A percentile compares a stretch with the other conserved stretches of the same genome.
phyloP scores from a whole-genome alignment of 2,113 vertebrate species.

The Corydoras sp. region DNA sequence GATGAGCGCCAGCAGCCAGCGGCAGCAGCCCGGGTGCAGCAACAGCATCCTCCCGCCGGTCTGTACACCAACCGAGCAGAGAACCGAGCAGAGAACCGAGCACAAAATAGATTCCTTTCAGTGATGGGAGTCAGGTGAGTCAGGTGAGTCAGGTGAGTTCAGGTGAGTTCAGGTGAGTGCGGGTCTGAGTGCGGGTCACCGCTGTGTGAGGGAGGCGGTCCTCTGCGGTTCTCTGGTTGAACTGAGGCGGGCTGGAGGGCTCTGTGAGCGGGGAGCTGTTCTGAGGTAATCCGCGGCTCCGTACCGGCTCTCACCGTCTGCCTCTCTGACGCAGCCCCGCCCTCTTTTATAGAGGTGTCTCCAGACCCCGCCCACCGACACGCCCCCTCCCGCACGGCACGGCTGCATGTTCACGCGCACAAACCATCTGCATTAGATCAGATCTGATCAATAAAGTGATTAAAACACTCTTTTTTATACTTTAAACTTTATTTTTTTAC shows the following conservation, averaged over 20 bases:
- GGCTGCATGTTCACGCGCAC: not conserved
- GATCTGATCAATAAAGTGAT: no score
- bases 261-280: no score
- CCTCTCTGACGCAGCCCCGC: not conserved
- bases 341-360: constrained; percentile 12
- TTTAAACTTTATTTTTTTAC: no score
- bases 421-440: not conserved
- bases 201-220: no score
- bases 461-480: no score
- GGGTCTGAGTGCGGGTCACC: no score
- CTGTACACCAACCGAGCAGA: not conserved
- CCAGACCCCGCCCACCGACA: constrained; percentile 1
- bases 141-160: no score
- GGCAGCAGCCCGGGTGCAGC: constrained; percentile 72
- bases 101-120: constrained; percentile 11
- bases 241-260: no score
- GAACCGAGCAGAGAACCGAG: no score
- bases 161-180: no score
- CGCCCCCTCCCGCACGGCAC: no score
- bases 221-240: no score
- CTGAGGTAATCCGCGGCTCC: constrained; percentile 12
- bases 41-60: constrained; percentile 64
- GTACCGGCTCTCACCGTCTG: constrained; percentile 16
- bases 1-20: constrained; percentile 74
- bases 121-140: not conserved